phyloP scores from a whole-genome alignment of 2,113 vertebrate species.

The Poecilia latipinna region DNA sequence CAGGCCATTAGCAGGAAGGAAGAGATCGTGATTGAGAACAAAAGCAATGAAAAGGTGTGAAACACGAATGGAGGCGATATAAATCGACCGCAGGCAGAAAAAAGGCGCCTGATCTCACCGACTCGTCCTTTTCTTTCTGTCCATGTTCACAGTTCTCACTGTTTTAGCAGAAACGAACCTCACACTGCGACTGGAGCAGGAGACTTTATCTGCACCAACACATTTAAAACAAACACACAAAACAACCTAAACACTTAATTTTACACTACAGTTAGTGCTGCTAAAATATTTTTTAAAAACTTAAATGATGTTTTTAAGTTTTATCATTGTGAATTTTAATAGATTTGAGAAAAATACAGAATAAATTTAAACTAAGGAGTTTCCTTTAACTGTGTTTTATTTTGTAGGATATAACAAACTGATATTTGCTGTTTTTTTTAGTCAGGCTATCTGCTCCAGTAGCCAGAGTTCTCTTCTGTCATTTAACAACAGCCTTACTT shows the following conservation, averaged over 20 bases:
- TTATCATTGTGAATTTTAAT: too few species aligned
- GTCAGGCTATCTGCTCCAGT: not conserved
- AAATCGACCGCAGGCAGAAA: not conserved
- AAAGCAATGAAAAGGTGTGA: constrained; percentile 48
- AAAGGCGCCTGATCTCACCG: not conserved
- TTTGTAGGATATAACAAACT: not conserved
- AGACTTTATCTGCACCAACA: not conserved
- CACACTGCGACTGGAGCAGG: not conserved
- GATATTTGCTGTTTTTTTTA: not conserved
- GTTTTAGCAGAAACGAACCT: not conserved
- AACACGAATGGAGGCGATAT: constrained; percentile 8
- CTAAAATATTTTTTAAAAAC: not conserved
- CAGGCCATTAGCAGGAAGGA: constrained; percentile 8
- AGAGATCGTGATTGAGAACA: not conserved
- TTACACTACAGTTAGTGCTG: not conserved
- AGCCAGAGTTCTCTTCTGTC: not conserved
- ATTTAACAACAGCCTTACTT: too few species aligned
- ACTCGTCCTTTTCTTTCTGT: not conserved
- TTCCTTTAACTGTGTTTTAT: too few species aligned
- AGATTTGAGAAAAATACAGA: not conserved
- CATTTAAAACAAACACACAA: too few species aligned
- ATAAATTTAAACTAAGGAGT: not conserved
- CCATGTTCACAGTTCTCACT: not conserved
- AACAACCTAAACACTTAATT: too few species aligned
- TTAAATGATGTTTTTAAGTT: not conserved